Conservation (phyloP, 2,113 vertebrate genomes). For the Microtus richardsoni region DNA sequence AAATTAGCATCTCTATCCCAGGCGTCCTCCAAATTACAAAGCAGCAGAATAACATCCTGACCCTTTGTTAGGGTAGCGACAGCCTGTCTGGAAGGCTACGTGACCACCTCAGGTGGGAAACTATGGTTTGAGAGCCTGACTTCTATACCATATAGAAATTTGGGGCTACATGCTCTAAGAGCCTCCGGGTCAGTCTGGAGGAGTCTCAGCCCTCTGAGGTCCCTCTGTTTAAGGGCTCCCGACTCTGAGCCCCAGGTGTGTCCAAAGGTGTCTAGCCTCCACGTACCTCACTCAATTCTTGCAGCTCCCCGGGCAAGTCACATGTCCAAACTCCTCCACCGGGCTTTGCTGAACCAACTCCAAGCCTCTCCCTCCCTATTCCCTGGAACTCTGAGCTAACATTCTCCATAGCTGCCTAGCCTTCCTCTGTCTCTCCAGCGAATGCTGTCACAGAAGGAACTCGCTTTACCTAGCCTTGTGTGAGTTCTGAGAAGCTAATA, state of each 20-base stretch:
- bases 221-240: background rate
- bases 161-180: background rate
- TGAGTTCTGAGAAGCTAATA: conserved; percentile 54
- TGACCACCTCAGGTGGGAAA: too few relatives aligned
- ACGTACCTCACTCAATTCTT: background rate
- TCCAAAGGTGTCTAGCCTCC: background rate
- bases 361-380: fast-evolving
- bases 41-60: too few relatives aligned
- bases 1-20: too few relatives aligned
- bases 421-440: background rate
- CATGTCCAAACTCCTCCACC: fast-evolving
- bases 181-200: background rate
- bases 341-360: background rate
- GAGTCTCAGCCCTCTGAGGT: background rate
- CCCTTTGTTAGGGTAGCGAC: too few relatives aligned
- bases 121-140: too few relatives aligned
- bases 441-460: background rate
- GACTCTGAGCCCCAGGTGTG: background rate
- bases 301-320: background rate
- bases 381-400: background rate
- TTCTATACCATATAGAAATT: too few relatives aligned
- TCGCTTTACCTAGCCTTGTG: conserved; percentile 12
- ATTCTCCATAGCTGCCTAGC: background rate
- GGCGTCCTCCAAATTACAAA: too few relatives aligned
- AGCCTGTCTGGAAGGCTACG: too few relatives aligned